These are phyloP conservation scores for Petrolisthes manimaculis DNA, from an alignment of 2,888 invertebrate species.

Conservation along the genomic window DNA sequence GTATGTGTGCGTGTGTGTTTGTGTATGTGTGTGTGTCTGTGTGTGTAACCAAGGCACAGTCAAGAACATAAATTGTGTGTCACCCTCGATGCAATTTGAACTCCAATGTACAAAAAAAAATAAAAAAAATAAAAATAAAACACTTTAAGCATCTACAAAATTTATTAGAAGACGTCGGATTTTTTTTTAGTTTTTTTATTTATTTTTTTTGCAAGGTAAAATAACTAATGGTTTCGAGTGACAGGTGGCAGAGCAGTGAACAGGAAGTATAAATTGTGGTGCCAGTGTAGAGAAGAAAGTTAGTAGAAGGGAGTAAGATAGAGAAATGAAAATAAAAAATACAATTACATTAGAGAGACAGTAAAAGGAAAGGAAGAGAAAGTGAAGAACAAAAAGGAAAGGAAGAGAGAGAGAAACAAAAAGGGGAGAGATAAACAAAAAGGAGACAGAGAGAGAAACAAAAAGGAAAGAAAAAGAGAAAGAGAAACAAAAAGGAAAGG, in stretches of 20 bases:
- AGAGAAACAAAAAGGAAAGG: background rate
- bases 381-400: background rate
- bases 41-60: background rate
- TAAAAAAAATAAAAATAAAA: no score
- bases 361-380: background rate
- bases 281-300: background rate
- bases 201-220: no score
- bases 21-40: slow-evolving; percentile 18
- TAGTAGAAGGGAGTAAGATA: background rate
- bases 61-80: no score
- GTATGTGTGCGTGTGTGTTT: no score
- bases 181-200: no score
- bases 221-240: background rate
- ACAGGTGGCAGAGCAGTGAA: background rate
- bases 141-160: no score
- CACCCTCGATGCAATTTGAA: no score
- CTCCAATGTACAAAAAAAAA: no score
- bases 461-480: background rate
- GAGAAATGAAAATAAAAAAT: background rate
- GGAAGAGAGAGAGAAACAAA: background rate
- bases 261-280: background rate
- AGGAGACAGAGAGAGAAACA: background rate
- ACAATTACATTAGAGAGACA: background rate
- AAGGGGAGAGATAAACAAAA: background rate
- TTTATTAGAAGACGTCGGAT: no score